Evolutionary conservation across 2,888 invertebrate species (phyloP).

Genomic region (Melipona beecheii): DNA sequence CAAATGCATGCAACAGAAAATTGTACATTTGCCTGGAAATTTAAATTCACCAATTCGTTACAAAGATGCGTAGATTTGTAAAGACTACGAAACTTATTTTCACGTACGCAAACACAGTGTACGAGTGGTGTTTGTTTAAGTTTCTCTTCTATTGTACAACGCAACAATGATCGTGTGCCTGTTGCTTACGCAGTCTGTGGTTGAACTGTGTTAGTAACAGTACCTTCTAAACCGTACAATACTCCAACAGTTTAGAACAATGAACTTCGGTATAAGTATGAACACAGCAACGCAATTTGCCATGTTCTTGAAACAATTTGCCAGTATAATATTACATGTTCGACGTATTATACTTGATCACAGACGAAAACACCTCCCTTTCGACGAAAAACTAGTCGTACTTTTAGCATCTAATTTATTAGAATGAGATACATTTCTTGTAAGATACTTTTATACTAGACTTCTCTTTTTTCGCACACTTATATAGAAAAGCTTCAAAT

Average conservation of each 20-base stretch:
- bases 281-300: neutral
- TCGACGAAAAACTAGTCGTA: neutral
- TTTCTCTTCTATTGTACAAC: neutral
- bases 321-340: neutral
- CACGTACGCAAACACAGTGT: too few species aligned
- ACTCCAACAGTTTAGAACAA: constrained; percentile 14
- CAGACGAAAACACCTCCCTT: neutral
- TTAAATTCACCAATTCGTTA: too few species aligned
- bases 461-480: too few species aligned
- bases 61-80: too few species aligned
- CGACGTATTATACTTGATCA: neutral
- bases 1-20: too few species aligned
- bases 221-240: neutral
- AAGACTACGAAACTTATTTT: too few species aligned
- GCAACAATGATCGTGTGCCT: neutral
- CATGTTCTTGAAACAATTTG: constrained; percentile 1
- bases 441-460: too few species aligned
- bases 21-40: too few species aligned
- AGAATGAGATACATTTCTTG: too few species aligned
- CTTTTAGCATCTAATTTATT: too few species aligned
- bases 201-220: neutral
- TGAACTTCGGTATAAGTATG: neutral
- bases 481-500: too few species aligned
- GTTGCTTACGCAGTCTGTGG: constrained; percentile 5
- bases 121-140: neutral